Evolutionary conservation across 2,113 vertebrate species (phyloP), one percentile per base, ranked within the genome.

Genomic region (Meleagris gallopavo): DNA sequence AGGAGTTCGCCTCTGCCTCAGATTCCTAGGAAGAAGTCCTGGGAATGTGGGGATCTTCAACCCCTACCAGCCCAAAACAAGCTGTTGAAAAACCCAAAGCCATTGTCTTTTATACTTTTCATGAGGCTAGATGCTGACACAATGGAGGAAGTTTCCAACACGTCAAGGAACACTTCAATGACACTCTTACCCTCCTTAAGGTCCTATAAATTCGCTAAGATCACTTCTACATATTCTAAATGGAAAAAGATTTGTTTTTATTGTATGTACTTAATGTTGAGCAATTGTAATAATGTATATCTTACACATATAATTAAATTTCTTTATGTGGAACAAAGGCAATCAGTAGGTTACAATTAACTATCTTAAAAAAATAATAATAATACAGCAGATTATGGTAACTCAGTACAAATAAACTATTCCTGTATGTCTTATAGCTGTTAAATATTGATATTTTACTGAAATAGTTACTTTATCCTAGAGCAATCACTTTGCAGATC

Each of bases 291-390:
- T 97, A 97, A 97, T 96, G 86, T 95, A 96, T 43, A 96, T 97
- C 97, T 97, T 95, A 43, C 40, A 96, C 97, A 97, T 88, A 69
- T 96, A 98, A 97, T 98, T 97, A 95, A 94, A 97, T 97, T 93
- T 89, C 66, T 97, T 97, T 96, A 60, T 9, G 1, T 96, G 75
- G 82, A 97, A 96, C 94, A 97, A 97, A 97, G 90, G 75, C 86
- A 96, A 96, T 97, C 95, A 97, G 89, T 92, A 91, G 83, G 95
- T 96, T 55, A 20, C 73, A 95, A 93, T 96, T 96, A 98, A 95
- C 86, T 97, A 97, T 95, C 86, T 97, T 92, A 91, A 96, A 97
- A 92, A 91, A 97, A 30, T n/a, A 96, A 97, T 96, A 55, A 17
- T 95, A 97, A 88, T 94, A 93, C 75, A 87, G 80, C 78, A 97